Conservation (phyloP, 2,888 invertebrate species). For the Meloe dianella region DNA sequence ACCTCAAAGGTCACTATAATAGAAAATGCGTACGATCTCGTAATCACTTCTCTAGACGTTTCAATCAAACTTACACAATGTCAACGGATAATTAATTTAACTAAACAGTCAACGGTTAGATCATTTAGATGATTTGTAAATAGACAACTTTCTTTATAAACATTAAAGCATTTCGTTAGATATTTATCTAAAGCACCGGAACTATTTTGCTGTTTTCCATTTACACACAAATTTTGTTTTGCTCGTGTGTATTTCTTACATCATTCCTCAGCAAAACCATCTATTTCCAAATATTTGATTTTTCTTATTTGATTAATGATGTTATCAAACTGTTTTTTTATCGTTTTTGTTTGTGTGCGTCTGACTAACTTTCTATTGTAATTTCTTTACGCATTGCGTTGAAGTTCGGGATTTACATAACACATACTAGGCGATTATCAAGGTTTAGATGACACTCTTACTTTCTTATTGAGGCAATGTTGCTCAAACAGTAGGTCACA, state of each 20-base stretch:
- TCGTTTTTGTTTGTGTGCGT: not conserved
- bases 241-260: not conserved
- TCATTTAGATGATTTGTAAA: not conserved
- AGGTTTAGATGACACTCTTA: not conserved
- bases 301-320: not conserved
- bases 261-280: not conserved
- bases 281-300: constrained; percentile 2
- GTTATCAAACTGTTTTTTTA: not conserved
- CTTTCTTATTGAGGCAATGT: not conserved
- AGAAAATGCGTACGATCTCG: constrained; percentile 15
- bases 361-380: not conserved
- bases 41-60: not conserved
- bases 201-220: not conserved
- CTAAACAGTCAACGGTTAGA: not conserved
- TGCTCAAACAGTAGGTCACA: not conserved
- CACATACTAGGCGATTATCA: not conserved
- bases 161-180: constrained; percentile 16
- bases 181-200: constrained; percentile 9
- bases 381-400: constrained; percentile 11
- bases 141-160: constrained; percentile 24
- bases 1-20: constrained; percentile 25
- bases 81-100: not conserved
- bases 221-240: not conserved
- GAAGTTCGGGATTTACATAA: constrained; percentile 5
- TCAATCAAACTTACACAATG: constrained; percentile 2